phyloP scores from a whole-genome alignment of 64 coral and sea anemone genomes.

The Montipora capricornis region DNA sequence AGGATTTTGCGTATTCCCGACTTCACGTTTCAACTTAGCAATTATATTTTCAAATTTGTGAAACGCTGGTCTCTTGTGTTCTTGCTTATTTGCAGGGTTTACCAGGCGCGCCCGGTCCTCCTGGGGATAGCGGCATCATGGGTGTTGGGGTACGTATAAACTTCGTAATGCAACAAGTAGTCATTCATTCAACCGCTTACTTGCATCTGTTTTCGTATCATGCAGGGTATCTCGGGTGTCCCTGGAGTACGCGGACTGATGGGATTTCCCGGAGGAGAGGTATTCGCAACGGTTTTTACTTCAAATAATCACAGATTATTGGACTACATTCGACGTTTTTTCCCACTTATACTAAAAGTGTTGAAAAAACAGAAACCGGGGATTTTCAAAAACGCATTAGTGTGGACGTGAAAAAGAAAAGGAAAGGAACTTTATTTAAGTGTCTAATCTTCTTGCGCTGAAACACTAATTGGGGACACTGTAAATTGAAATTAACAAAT shows the following conservation, averaged over 20 bases:
- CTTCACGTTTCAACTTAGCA: not conserved
- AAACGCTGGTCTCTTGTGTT: not conserved
- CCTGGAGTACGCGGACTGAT: slow-evolving; percentile 15
- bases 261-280: slow-evolving; percentile 30
- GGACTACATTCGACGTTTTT: too few relatives aligned
- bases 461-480: too few relatives aligned
- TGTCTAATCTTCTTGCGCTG: too few relatives aligned
- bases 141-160: slow-evolving; percentile 29
- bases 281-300: not conserved
- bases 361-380: too few relatives aligned
- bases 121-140: slow-evolving; percentile 43
- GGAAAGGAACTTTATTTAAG: too few relatives aligned
- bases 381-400: too few relatives aligned
- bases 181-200: not conserved
- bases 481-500: too few relatives aligned
- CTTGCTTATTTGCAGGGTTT: slow-evolving; percentile 36
- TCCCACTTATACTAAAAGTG: too few relatives aligned
- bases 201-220: not conserved
- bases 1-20: not conserved
- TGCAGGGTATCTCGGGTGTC: slow-evolving; percentile 23
- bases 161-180: not conserved
- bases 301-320: not conserved
- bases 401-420: too few relatives aligned
- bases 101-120: slow-evolving; percentile 38
- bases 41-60: not conserved